phyloP scores from a whole-genome alignment of 2,113 vertebrate genomes.

The Gnathonemus echidnorhynchus region DNA sequence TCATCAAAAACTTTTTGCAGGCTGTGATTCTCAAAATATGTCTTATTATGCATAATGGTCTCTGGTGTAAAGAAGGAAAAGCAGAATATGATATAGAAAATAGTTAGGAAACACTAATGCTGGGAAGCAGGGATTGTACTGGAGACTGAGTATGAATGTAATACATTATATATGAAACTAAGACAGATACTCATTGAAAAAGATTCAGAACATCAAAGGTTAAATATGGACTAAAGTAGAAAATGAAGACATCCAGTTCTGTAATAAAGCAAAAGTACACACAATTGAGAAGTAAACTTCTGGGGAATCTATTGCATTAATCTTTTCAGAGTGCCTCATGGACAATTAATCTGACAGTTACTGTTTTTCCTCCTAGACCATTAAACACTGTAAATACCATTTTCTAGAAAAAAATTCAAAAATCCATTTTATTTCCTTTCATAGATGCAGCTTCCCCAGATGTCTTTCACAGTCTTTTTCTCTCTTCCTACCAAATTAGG shows the following conservation, averaged over 20 bases:
- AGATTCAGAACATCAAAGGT: background rate
- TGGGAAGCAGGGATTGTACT: background rate
- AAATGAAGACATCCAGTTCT: background rate
- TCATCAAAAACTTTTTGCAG: background rate
- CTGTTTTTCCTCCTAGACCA: background rate
- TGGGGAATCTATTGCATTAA: background rate
- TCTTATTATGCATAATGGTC: background rate
- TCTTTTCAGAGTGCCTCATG: conserved; percentile 2
- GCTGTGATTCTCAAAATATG: background rate
- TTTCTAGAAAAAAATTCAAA: background rate
- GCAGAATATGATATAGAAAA: background rate
- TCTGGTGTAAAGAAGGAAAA: background rate
- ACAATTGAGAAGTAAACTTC: background rate
- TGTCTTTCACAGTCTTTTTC: background rate
- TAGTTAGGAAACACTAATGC: background rate
- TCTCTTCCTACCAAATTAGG: background rate
- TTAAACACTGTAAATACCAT: background rate
- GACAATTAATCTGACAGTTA: conserved; percentile 11
- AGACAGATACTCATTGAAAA: background rate
- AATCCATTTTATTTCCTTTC: background rate
- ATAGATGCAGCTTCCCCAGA: background rate
- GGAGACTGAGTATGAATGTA: background rate
- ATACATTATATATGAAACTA: background rate
- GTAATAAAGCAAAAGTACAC: background rate
- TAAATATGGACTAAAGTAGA: background rate